Evolutionary conservation across 92 coral and sea anemone genomes (phyloP).

Genomic region (Palythoa caribaeorum): DNA sequence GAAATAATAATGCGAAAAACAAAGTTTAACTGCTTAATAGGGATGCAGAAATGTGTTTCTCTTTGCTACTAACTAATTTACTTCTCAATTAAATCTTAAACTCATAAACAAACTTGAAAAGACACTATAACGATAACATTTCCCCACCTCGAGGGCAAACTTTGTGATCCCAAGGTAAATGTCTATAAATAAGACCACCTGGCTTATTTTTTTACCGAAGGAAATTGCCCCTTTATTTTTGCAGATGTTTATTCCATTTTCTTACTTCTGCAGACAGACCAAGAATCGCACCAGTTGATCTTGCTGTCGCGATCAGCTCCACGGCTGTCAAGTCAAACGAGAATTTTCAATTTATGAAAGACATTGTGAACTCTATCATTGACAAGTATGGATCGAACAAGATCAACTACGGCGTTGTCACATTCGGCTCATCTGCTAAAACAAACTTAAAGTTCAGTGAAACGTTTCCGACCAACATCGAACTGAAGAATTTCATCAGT

Average conservation of each 20-base stretch:
- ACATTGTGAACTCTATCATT: conserved; percentile 7
- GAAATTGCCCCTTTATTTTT: background rate
- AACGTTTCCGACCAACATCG: background rate
- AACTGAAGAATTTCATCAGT: conserved; percentile 6
- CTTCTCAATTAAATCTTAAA: too few species aligned
- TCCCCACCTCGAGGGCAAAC: too few species aligned
- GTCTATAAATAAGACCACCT: too few species aligned
- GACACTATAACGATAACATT: too few species aligned
- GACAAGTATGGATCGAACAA: conserved; percentile 30
- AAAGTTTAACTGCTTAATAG: too few species aligned
- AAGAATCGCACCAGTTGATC: conserved; percentile 26
- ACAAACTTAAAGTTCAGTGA: conserved; percentile 6
- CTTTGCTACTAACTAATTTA: too few species aligned
- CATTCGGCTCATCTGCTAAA: conserved; percentile 16
- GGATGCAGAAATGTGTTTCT: too few species aligned
- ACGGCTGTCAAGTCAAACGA: conserved; percentile 26
- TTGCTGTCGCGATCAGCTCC: conserved; percentile 38
- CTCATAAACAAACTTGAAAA: background rate
- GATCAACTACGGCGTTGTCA: conserved; percentile 17
- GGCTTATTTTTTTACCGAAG: too few species aligned
- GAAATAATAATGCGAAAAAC: too few species aligned
- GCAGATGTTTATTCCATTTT: background rate
- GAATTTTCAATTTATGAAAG: conserved; percentile 35
- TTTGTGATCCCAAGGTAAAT: too few species aligned
- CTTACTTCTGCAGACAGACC: background rate